A percentile compares a stretch with the other conserved stretches of the same genome.
Conservation (phyloP, 2,113 vertebrate species). For the Lucifuga dentata region DNA sequence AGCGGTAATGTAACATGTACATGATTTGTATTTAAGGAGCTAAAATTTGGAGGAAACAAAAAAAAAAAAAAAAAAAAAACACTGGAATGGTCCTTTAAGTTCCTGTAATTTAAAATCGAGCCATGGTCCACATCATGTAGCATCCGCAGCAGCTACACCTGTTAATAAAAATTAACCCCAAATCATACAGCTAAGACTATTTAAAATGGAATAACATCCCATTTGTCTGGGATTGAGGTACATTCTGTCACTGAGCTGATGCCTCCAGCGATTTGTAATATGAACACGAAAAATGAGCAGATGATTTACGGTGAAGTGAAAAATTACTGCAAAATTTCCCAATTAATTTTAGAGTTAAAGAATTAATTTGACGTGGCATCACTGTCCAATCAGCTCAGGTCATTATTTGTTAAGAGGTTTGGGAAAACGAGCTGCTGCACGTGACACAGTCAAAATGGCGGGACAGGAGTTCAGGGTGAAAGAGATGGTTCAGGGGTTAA, state of each 20-base stretch:
- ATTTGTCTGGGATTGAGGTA: conserved; percentile 50
- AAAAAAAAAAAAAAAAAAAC: no score
- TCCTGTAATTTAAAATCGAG: conserved; percentile 37
- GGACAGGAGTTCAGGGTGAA: not conserved
- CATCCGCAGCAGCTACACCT: conserved; percentile 29
- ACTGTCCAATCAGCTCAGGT: conserved; percentile 15
- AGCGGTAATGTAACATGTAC: no score
- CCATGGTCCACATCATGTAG: conserved; percentile 38
- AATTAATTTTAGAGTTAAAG: conserved; percentile 2
- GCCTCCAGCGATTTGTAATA: conserved; percentile 33
- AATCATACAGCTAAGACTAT: no score
- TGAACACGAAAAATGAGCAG: conserved; percentile 5
- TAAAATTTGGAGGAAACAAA: no score
- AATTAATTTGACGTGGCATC: conserved; percentile 33
- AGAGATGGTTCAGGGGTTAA: not conserved
- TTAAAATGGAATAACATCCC: conserved; percentile 45
- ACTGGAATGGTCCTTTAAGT: no score
- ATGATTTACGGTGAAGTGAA: conserved; percentile 10
- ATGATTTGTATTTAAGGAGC: no score
- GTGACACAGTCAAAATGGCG: not conserved
- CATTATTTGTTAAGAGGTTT: no score
- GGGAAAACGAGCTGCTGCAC: not conserved
- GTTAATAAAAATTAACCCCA: conserved; percentile 24
- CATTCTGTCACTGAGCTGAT: conserved; percentile 36
- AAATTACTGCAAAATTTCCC: conserved; percentile 37